Evolutionary conservation across 1,140 invertebrate species (phyloP), one percentile per base, ranked within the genome.

Genomic region (Papilio dardanus): DNA sequence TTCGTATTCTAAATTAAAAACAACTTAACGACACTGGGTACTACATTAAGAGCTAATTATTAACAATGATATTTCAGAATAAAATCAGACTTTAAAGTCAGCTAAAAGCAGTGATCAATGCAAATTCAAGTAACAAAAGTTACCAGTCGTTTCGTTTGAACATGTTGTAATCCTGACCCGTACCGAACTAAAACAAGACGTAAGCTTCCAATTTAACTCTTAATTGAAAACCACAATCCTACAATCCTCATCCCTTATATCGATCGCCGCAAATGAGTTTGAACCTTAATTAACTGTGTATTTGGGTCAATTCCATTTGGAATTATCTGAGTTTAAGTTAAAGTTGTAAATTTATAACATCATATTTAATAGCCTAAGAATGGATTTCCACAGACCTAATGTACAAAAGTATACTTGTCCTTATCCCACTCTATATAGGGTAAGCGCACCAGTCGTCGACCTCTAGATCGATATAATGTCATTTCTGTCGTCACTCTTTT

Each of bases 201-300:
- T 62, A 62, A 62, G 54, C 24, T 12, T 8, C 12, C 8, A 28
- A 62, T 28, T 62, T 30, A 62, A 62, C 24, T 62, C 21, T 3
- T 62, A 62, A 62, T 62, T 62, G 54, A 10, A 62, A 28, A 28
- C 54, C 54, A 14, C 24, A 62, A 62, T 28, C 24, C 54, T 54
- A 30, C 24, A 62, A 62, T 28, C 24, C 54, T 24, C 10, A 14
- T 19, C 24, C 54, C 50, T 1, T 28, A 62, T 28, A 16, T 1
- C 28, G 24, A 28, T 62, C 24, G 10, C 10, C 24, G 54, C 54
- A 62, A 28, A 28, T 24, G 4, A 62, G 1, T 62, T 62, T 62
- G 54, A 62, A 62, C 30, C 54, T 62, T 62, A 62, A 62, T 16
- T 1, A 21, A 4, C 24, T 62, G 24, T 62, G 14, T 28, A 30